Evolutionary conservation across 2,888 invertebrate species (phyloP).

Genomic region (Trichacis sp.): DNA sequence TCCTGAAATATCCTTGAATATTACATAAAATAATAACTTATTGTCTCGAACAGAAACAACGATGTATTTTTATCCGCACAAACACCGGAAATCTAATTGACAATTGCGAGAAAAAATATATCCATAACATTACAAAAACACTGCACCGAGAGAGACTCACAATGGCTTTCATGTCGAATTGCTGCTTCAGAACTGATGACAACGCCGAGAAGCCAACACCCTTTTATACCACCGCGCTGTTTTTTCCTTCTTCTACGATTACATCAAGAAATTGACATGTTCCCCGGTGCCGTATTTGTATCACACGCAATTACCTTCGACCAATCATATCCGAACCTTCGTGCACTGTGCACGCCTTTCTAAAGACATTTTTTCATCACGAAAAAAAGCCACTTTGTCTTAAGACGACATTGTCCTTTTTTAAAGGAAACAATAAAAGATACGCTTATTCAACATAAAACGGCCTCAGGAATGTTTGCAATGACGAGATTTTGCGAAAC

Average conservation of each 20-base stretch:
- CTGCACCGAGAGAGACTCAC: constrained; percentile 51
- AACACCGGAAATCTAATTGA: background rate
- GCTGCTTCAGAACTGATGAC: constrained; percentile 57
- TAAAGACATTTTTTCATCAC: constrained; percentile 53
- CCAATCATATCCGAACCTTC: constrained; percentile 27
- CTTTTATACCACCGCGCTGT: constrained; percentile 58
- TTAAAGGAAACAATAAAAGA: constrained; percentile 7
- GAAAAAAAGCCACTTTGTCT: constrained; percentile 52
- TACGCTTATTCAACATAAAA: constrained; percentile 12
- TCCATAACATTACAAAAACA: background rate
- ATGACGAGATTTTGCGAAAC: constrained; percentile 3
- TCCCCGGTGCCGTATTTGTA: constrained; percentile 35
- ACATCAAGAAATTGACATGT: constrained; percentile 43
- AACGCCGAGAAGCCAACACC: constrained; percentile 51
- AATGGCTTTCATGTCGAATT: constrained; percentile 58
- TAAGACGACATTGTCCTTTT: constrained; percentile 20
- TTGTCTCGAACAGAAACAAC: too few species aligned
- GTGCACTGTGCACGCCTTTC: constrained; percentile 51
- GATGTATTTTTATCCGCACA: too few species aligned
- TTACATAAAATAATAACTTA: too few species aligned
- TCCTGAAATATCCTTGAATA: too few species aligned
- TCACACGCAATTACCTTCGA: constrained; percentile 25
- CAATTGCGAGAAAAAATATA: background rate
- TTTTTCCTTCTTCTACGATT: too few species aligned
- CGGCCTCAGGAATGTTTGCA: background rate